Percentiles rank a stretch among this genome's conserved stretches.
phyloP scores from a whole-genome alignment of 2,888 invertebrate species.

The Polydrusus tereticollis region DNA sequence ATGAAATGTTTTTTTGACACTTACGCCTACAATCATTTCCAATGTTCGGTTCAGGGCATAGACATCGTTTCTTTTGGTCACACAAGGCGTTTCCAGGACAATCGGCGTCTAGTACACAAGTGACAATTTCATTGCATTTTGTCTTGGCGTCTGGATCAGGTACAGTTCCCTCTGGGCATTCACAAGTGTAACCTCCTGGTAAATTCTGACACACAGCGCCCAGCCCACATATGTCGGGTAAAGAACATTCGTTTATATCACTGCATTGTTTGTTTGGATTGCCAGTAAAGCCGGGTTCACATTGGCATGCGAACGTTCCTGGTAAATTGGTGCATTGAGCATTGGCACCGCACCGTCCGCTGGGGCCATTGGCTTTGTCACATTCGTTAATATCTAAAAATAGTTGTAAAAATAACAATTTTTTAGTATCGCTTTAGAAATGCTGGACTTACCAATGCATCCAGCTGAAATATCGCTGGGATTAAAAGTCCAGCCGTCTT shows the following conservation, averaged over 20 bases:
- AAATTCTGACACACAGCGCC: constrained; percentile 86
- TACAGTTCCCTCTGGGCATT: constrained; percentile 84
- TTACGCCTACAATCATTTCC: constrained; percentile 93
- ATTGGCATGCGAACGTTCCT: constrained; percentile 85
- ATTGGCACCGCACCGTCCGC: constrained; percentile 87
- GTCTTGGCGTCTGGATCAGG: constrained; percentile 88
- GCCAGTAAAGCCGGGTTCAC: constrained; percentile 88
- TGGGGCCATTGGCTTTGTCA: constrained; percentile 80
- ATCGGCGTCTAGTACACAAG: constrained; percentile 80
- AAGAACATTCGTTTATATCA: constrained; percentile 87
- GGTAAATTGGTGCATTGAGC: constrained; percentile 85
- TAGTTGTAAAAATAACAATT: too few relatives aligned
- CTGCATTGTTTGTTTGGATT: constrained; percentile 85
- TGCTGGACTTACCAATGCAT: constrained; percentile 74
- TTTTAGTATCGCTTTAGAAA: too few relatives aligned
- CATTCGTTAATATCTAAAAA: constrained; percentile 91
- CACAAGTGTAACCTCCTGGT: constrained; percentile 83
- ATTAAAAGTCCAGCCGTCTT: constrained; percentile 94
- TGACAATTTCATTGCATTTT: constrained; percentile 86
- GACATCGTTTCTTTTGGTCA: constrained; percentile 80
- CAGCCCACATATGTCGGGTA: constrained; percentile 79
- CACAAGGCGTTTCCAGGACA: constrained; percentile 94
- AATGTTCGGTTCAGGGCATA: constrained; percentile 91
- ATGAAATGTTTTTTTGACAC: constrained; percentile 63
- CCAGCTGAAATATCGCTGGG: constrained; percentile 90